Conservation (phyloP, 2,888 invertebrate genomes). For the Phoronis australis region DNA sequence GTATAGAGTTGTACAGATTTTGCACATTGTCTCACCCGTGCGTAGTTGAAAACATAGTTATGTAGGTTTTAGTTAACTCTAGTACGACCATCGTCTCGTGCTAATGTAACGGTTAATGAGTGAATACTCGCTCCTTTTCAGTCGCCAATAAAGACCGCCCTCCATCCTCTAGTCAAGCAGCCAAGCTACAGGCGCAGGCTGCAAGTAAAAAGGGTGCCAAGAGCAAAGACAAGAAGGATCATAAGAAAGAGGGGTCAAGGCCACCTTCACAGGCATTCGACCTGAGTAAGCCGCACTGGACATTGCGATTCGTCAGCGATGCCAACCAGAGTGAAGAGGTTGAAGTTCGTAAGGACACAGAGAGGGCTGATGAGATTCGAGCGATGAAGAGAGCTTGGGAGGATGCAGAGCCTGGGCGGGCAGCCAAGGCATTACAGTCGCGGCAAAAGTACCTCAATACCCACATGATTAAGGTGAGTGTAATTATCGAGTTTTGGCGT, state of each 20-base stretch:
- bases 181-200: constrained; percentile 26
- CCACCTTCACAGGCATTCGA: constrained; percentile 51
- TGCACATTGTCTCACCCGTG: no score
- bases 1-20: no score
- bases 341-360: constrained; percentile 50
- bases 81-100: no score
- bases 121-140: constrained; percentile 12
- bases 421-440: constrained; percentile 50
- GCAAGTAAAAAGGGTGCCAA: constrained; percentile 28
- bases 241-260: constrained; percentile 31
- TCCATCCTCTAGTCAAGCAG: constrained; percentile 34
- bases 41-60: no score
- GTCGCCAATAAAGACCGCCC: constrained; percentile 36
- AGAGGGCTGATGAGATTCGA: constrained; percentile 49
- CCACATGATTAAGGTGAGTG: constrained; percentile 37
- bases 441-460: constrained; percentile 45
- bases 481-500: constrained; percentile 23
- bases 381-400: constrained; percentile 53
- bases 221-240: constrained; percentile 35
- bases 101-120: no score
- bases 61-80: no score
- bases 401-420: constrained; percentile 51
- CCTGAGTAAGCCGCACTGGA: constrained; percentile 48
- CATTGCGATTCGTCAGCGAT: constrained; percentile 47
- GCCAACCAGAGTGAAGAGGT: constrained; percentile 43